A percentile compares a stretch with the other conserved stretches of the same genome.
These are phyloP conservation scores for Zoanthus solanderi DNA, from an alignment of 92 coral and sea anemone genomes.

Conservation along the genomic window DNA sequence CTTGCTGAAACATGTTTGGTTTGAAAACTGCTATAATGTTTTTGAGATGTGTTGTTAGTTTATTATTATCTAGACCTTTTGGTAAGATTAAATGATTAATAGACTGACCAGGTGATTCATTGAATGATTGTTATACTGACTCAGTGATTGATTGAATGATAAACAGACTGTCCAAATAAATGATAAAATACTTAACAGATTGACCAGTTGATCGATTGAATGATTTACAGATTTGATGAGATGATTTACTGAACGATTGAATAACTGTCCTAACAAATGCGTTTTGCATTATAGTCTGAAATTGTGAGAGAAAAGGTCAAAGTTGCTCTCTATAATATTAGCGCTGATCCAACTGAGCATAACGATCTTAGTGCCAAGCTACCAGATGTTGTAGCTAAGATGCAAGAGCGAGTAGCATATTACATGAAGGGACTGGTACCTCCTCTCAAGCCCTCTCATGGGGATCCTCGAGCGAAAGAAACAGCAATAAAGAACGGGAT, in stretches of 20 bases:
- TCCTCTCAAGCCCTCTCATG: constrained; percentile 1
- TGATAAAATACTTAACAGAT: not conserved
- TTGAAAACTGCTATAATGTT: no score
- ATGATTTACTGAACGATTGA: not conserved
- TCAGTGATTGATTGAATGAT: not conserved
- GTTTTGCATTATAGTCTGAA: not conserved
- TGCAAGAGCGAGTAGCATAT: not conserved
- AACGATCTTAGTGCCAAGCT: constrained; percentile 9
- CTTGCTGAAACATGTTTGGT: no score
- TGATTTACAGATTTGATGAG: not conserved
- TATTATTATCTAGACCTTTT: no score
- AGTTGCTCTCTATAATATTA: constrained; percentile 4
- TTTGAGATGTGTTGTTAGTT: no score
- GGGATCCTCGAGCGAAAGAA: constrained; percentile 5
- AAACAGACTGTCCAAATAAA: not conserved
- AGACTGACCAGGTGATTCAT: not conserved
- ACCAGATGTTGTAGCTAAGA: not conserved
- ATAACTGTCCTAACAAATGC: not conserved
- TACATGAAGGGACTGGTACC: constrained; percentile 4
- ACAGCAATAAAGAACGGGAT: not conserved
- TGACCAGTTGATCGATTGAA: no score
- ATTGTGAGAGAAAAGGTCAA: not conserved
- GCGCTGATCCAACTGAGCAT: constrained; percentile 12
- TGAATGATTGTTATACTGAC: not conserved
- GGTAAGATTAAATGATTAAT: no score